phyloP scores from a whole-genome alignment of 2,113 vertebrate genomes.

The Engraulis encrasicolus region DNA sequence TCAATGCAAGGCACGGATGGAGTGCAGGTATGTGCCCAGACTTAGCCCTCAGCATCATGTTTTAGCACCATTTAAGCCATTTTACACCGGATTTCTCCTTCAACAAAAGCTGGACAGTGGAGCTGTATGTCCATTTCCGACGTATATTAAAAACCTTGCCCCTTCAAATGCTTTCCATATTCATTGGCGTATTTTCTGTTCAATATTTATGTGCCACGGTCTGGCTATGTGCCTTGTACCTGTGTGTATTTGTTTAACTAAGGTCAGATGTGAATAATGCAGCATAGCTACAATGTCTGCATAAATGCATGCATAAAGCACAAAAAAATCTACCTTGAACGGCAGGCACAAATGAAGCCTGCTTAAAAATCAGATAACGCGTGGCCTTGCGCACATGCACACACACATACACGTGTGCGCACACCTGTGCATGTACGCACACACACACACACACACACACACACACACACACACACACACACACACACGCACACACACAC shows the following conservation, averaged over 20 bases:
- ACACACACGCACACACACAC: background rate
- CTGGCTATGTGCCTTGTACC: slow-evolving; percentile 35
- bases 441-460: slow-evolving; percentile 4
- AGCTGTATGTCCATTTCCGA: background rate
- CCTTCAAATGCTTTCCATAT: slow-evolving; percentile 27
- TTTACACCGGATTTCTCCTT: too few relatives aligned
- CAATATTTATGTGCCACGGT: slow-evolving; percentile 34
- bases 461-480: slow-evolving; percentile 12
- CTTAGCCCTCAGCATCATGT: too few relatives aligned
- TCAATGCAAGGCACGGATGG: too few relatives aligned
- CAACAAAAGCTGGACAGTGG: background rate
- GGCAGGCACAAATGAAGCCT: background rate
- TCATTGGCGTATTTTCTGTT: slow-evolving; percentile 27
- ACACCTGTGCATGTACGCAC: background rate
- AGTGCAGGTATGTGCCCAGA: too few relatives aligned
- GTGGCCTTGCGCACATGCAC: background rate
- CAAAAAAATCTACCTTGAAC: background rate
- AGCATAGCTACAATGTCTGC: background rate
- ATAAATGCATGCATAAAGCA: background rate
- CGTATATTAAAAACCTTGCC: background rate
- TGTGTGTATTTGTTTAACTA: slow-evolving; percentile 27
- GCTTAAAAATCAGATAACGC: background rate
- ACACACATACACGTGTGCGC: background rate
- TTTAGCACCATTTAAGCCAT: too few relatives aligned
- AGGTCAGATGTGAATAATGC: slow-evolving; percentile 42